Conservation (phyloP, 2,113 vertebrate species). For the Nanorana parkeri region DNA sequence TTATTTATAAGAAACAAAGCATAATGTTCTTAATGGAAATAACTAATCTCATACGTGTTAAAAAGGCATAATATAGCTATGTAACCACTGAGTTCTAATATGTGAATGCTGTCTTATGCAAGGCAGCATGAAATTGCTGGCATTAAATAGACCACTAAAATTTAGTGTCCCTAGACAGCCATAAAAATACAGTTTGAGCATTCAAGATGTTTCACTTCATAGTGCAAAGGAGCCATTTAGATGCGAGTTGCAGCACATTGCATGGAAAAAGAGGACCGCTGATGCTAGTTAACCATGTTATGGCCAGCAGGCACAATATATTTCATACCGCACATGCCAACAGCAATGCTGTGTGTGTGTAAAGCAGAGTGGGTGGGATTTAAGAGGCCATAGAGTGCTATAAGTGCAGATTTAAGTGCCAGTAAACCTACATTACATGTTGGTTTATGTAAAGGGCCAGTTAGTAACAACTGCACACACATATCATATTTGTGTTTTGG, state of each 20-base stretch:
- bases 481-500: too few relatives aligned
- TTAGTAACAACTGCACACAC: too few relatives aligned
- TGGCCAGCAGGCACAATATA: neutral
- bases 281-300: constrained; percentile 42
- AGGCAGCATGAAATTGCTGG: constrained; percentile 86
- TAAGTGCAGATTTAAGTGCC: too few relatives aligned
- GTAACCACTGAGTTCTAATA: constrained; percentile 74
- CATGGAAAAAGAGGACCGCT: constrained; percentile 67
- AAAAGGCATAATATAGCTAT: constrained; percentile 75
- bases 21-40: constrained; percentile 65
- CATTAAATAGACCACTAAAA: constrained; percentile 89
- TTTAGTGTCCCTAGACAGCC: constrained; percentile 80
- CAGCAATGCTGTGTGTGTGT: neutral
- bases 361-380: neutral
- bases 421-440: too few relatives aligned
- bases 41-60: constrained; percentile 64
- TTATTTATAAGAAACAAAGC: constrained; percentile 66
- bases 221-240: constrained; percentile 80
- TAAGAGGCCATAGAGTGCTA: neutral
- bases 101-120: constrained; percentile 85
- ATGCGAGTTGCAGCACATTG: constrained; percentile 73
- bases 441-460: too few relatives aligned
- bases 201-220: constrained; percentile 80
- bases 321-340: constrained; percentile 21
- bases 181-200: constrained; percentile 87